A percentile compares a stretch with the other conserved stretches of the same genome.
These are phyloP conservation scores for Ctenosaura bakeri DNA, from an alignment of 2,797 vertebrate genomes.

Conservation along the genomic window DNA sequence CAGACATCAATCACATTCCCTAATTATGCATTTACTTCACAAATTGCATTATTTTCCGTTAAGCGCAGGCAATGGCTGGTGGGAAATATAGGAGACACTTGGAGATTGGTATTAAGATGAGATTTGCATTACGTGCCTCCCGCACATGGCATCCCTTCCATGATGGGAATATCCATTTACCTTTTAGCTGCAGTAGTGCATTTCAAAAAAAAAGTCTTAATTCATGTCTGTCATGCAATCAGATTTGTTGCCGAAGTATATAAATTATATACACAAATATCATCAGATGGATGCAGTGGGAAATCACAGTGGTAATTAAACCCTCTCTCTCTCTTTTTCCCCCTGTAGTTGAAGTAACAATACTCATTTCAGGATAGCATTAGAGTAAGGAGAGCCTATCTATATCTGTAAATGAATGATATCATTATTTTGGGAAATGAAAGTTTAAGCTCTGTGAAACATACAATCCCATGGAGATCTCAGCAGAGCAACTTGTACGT, in stretches of 20 bases:
- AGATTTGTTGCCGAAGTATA: slow-evolving; percentile 74
- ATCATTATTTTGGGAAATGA: slow-evolving; percentile 88
- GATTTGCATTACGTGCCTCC: slow-evolving; percentile 57
- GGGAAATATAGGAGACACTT: slow-evolving; percentile 48
- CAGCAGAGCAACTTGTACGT: slow-evolving; percentile 83
- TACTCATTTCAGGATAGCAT: slow-evolving; percentile 79
- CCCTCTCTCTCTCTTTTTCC: slow-evolving; percentile 28
- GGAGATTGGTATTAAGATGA: slow-evolving; percentile 65
- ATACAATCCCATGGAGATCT: slow-evolving; percentile 89
- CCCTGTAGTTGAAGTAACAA: slow-evolving; percentile 78
- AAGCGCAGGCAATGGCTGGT: slow-evolving; percentile 52
- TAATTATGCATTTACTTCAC: slow-evolving; percentile 75
- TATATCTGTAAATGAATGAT: slow-evolving; percentile 88
- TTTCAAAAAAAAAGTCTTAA: slow-evolving; percentile 73
- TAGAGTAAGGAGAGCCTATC: slow-evolving; percentile 82
- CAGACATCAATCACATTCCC: slow-evolving; percentile 72
- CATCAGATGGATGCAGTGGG: slow-evolving; percentile 66
- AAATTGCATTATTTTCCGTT: slow-evolving; percentile 63
- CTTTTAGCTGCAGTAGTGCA: slow-evolving; percentile 64
- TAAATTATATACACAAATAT: slow-evolving; percentile 76
- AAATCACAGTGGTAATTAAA: slow-evolving; percentile 82
- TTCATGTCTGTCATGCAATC: slow-evolving; percentile 74
- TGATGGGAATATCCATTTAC: slow-evolving; percentile 71
- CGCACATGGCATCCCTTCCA: slow-evolving; percentile 37
- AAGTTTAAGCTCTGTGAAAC: slow-evolving; percentile 87